Percentiles rank a stretch among this genome's conserved stretches.
phyloP scores from a whole-genome alignment of 2,113 vertebrate genomes.

The Pangasianodon gigas region DNA sequence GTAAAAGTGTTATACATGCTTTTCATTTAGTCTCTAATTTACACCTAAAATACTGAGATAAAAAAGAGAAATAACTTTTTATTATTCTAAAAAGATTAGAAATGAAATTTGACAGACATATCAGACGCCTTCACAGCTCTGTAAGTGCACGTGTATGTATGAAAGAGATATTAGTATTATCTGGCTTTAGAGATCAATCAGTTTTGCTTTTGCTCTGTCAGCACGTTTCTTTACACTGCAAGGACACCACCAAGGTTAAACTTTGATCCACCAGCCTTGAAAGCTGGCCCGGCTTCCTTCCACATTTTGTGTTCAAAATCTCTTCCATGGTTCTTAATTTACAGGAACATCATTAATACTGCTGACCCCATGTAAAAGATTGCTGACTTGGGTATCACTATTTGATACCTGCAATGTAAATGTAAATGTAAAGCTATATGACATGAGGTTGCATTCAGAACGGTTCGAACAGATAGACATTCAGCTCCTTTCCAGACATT shows the following conservation, averaged over 20 bases:
- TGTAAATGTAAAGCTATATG: too few relatives aligned
- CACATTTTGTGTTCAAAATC: not conserved
- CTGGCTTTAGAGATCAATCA: not conserved
- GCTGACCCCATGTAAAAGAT: not conserved
- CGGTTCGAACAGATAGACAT: not conserved
- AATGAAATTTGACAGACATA: not conserved
- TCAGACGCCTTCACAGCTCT: not conserved
- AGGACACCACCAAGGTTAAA: not conserved
- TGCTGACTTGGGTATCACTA: not conserved
- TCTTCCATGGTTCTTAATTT: conserved; percentile 9
- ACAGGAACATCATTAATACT: not conserved
- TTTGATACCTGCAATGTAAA: too few relatives aligned
- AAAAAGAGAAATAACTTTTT: not conserved
- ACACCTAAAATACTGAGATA: not conserved
- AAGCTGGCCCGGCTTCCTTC: not conserved
- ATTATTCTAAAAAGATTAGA: not conserved
- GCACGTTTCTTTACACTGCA: not conserved
- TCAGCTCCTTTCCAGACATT: not conserved
- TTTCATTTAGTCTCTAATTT: not conserved
- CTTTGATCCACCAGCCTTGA: not conserved
- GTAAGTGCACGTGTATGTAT: not conserved
- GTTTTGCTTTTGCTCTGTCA: not conserved
- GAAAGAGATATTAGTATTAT: not conserved
- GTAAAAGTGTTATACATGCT: not conserved
- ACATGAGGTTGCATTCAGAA: too few relatives aligned